A percentile compares a stretch with the other conserved stretches of the same genome.
These are phyloP conservation scores for Tromatobia lineatoria DNA, from an alignment of 2,888 invertebrate species.

Conservation along the genomic window DNA sequence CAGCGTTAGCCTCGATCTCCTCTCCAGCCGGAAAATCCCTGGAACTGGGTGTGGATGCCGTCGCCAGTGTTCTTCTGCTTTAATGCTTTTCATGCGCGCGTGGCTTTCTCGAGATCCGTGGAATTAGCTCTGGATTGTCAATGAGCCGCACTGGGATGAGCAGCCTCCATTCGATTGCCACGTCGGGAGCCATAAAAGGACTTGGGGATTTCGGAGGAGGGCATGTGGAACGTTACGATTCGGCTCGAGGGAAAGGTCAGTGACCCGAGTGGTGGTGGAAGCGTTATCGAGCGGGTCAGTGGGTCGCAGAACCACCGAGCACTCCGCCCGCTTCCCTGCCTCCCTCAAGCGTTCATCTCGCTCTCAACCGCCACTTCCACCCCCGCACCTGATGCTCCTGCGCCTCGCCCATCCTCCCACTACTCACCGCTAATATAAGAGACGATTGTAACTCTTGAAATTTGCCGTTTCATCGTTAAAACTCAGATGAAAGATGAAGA, in stretches of 20 bases:
- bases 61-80: slow-evolving; percentile 16
- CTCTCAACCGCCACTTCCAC: slow-evolving; percentile 85
- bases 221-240: slow-evolving; percentile 73
- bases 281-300: slow-evolving; percentile 88
- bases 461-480: background rate
- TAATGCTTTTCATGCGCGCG: slow-evolving; percentile 24
- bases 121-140: slow-evolving; percentile 41
- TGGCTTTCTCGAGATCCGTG: slow-evolving; percentile 28
- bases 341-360: slow-evolving; percentile 58
- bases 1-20: slow-evolving; percentile 16
- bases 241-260: slow-evolving; percentile 82
- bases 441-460: background rate
- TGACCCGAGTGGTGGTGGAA: slow-evolving; percentile 82
- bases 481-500: background rate
- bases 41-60: slow-evolving; percentile 59
- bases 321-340: slow-evolving; percentile 83
- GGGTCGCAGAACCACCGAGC: slow-evolving; percentile 88
- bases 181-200: background rate
- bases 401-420: slow-evolving; percentile 51
- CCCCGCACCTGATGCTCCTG: slow-evolving; percentile 44
- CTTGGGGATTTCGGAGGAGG: slow-evolving; percentile 27
- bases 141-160: background rate
- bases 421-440: background rate
- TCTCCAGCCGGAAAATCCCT: slow-evolving; percentile 49
- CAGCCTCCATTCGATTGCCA: background rate